Percentiles rank a stretch among this genome's conserved stretches.
phyloP scores from a whole-genome alignment of 2,113 vertebrate species.

The Lipophrys pholis region DNA sequence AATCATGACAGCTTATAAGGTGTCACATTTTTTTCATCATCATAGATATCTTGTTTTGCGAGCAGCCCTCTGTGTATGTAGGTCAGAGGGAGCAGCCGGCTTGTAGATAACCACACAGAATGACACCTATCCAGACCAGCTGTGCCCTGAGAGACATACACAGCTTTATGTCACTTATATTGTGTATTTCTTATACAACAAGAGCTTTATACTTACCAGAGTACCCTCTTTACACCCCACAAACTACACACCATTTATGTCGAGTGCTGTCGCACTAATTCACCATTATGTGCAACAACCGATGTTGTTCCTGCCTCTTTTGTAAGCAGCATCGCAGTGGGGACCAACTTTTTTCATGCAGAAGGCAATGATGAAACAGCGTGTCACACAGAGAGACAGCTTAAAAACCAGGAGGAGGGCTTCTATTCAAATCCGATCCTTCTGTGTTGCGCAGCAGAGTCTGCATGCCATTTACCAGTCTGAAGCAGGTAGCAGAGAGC shows the following conservation, averaged over 20 bases:
- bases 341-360: slow-evolving; percentile 9
- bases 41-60: slow-evolving; percentile 42
- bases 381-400: slow-evolving; percentile 47
- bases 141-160: slow-evolving; percentile 6
- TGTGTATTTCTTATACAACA: too few species aligned
- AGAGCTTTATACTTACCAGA: neutral
- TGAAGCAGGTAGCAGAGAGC: slow-evolving; percentile 4
- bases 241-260: neutral
- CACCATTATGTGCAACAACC: slow-evolving; percentile 30
- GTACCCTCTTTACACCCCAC: neutral
- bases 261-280: slow-evolving; percentile 25
- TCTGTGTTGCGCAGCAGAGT: slow-evolving; percentile 36
- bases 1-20: slow-evolving; percentile 37
- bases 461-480: slow-evolving; percentile 50
- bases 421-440: slow-evolving; percentile 44
- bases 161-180: neutral
- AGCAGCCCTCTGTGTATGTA: slow-evolving; percentile 51
- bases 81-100: slow-evolving; percentile 48
- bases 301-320: slow-evolving; percentile 18
- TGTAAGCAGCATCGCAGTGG: slow-evolving; percentile 27
- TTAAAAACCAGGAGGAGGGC: slow-evolving; percentile 57
- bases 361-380: slow-evolving; percentile 64
- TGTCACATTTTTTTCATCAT: slow-evolving; percentile 42
- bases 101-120: slow-evolving; percentile 25
- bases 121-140: slow-evolving; percentile 39